Evolutionary conservation across 2,113 vertebrate genomes (phyloP), one percentile per base, ranked within the genome.

Genomic region (Forbesichthys agassizii): DNA sequence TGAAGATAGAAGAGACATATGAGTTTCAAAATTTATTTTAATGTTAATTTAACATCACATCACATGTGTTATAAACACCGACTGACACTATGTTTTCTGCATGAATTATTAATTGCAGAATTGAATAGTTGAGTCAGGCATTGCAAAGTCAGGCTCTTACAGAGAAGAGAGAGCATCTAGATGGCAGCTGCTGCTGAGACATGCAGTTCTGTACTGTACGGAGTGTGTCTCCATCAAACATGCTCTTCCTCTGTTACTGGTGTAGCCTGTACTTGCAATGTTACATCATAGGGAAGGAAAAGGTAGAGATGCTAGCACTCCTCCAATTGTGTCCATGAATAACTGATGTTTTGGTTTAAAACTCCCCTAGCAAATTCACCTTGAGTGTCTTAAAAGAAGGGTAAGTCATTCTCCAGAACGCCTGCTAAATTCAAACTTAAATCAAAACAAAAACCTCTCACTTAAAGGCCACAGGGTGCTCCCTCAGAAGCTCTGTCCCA

Each of bases 91-190:
- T 68, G 42, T n/a, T n/a, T 61, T 52, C 42, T 16, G 55, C 47
- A 33, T 48, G 60, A 48, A 66, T 76, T 63, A 71, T 75, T 68
- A 16, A 85, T 66, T 27, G 49, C 36, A 57, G 51, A 77, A 64
- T 20, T 11, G 57, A 54, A 54, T 11, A 11, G 68, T 54, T 66
- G 70, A 78, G 58, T 78, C 52, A 77, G 74, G 58, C 56, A 42
- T 16, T 46, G 65, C 42, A 46, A 12, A 18, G 16, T 52, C 48
- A 46, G 55, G 71, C 16, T 60, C 52, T 77, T 11, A 18, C 6
- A 56, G 18, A 53, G 0, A n/a, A 48, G 48, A 18, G 61, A 49
- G 18, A 53, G 4, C 61, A n/a, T 36, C 60, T 52, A 48, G n/a
- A 42, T 42, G 36, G 51, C 49, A 63, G 16, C 12, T 51, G 36